A percentile compares a stretch with the other conserved stretches of the same genome.
Evolutionary conservation across 2,797 vertebrate genomes (phyloP).

Genomic region (Sebastes glaucus): DNA sequence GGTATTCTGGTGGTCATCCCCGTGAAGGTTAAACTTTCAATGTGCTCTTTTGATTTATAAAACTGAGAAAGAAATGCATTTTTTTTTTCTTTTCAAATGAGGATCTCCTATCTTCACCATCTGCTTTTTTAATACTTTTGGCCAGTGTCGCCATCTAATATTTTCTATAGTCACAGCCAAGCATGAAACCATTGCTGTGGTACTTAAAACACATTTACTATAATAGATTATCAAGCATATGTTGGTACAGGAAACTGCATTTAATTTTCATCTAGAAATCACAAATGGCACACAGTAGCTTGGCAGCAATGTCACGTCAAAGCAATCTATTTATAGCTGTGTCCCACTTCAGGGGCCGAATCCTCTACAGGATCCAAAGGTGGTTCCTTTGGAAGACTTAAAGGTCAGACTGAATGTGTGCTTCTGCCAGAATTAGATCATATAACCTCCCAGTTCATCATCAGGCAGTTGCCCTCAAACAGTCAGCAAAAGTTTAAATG

Average conservation of each 20-base stretch:
- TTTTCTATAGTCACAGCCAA: neutral
- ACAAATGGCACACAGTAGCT: neutral
- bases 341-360: slow-evolving; percentile 13
- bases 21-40: neutral
- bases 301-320: neutral
- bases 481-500: neutral
- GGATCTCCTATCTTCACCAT: neutral
- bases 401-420: slow-evolving; percentile 30
- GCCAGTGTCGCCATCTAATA: neutral
- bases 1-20: neutral
- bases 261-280: neutral
- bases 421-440: slow-evolving; percentile 19
- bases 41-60: neutral
- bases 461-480: neutral
- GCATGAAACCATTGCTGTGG: neutral
- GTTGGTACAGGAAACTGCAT: neutral
- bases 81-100: neutral
- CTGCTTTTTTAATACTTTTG: slow-evolving; percentile 5
- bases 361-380: slow-evolving; percentile 16
- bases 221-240: neutral
- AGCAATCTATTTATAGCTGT: slow-evolving; percentile 7
- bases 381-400: slow-evolving; percentile 15
- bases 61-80: neutral
- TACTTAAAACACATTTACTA: neutral
- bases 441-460: slow-evolving; percentile 10